Base-by-base conservation (phyloP, 2,113 vertebrate species). In the Eublepharis macularius region DNA sequence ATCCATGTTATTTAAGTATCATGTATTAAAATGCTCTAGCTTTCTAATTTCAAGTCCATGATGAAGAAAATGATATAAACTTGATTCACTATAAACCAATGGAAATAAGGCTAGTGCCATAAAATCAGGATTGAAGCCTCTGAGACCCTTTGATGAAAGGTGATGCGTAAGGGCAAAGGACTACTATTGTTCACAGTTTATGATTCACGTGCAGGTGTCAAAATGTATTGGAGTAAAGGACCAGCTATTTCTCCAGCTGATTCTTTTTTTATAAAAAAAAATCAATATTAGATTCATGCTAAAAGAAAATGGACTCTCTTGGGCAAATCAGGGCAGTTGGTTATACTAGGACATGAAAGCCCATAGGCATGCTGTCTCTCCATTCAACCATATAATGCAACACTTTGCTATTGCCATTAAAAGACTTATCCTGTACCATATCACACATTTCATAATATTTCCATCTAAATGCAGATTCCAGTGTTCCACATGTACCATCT, bases 391-490 rank as follows among this genome's bases (percentile, higher is more conserved):
- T 94, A 92, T 95, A 95, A 96, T 94, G 85, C 90, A 92, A 88
- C 94, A 92, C 82, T 96, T 94, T 89, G 76, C 94, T 89, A 83
- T 93, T 92, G 89, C 93, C 91, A 92, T 96, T 96, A 95, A 96
- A 95, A 94, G 86, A 83, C 94, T 80, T 88, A 93, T 90, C 96
- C 95, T 93, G 87, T 92, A 96, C 80, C 84, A 84, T 89, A 92
- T 93, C 88, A 94, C 92, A 93, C 95, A 95, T 96, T 96, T 96
- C 93, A 95, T 96, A 97, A 96, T 96, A 96, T 96, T 96, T 96
- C 95, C 93, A 97, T 97, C 95, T 97, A 97, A 97, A 97, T 97
- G 97, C 95, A 97, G 96, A 97, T 97, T 97, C 97, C 93, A 94
- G 90, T 92, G 85, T 95, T 95, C 92, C 92, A 92, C 94, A 91